Conservation (phyloP, 2,113 vertebrate genomes). For the Hippocampus abdominalis region DNA sequence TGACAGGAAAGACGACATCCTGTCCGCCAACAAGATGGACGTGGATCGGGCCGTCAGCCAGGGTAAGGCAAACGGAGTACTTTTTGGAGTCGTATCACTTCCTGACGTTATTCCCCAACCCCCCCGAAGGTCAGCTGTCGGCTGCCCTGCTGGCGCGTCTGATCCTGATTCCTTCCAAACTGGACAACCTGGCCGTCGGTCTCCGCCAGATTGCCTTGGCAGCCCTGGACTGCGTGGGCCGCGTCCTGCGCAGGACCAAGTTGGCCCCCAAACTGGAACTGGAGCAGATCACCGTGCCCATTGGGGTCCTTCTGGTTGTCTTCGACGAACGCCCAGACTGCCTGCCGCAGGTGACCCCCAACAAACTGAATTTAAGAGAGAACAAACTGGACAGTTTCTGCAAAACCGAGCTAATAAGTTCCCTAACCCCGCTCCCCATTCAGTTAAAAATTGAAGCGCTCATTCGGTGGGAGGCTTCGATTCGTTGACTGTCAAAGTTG, state of each 20-base stretch:
- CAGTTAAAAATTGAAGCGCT: too few relatives aligned
- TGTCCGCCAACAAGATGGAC: constrained; percentile 90
- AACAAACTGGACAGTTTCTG: too few relatives aligned
- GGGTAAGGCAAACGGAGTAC: constrained; percentile 60
- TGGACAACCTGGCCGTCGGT: constrained; percentile 89
- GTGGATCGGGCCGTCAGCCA: constrained; percentile 82
- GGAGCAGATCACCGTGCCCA: constrained; percentile 95
- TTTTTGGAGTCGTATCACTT: not conserved
- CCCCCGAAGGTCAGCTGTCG: constrained; percentile 77
- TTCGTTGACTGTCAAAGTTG: not conserved
- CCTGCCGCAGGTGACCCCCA: constrained; percentile 83
- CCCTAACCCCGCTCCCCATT: too few relatives aligned
- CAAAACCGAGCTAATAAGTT: too few relatives aligned
- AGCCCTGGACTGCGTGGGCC: constrained; percentile 85
- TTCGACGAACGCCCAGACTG: constrained; percentile 96
- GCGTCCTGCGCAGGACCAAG: constrained; percentile 82
- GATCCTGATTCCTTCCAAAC: constrained; percentile 83
- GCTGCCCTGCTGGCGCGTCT: constrained; percentile 83
- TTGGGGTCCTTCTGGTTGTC: constrained; percentile 92
- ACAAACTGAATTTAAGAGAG: too few relatives aligned
- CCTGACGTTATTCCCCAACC: not conserved
- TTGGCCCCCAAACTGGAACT: constrained; percentile 88
- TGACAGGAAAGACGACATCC: constrained; percentile 87
- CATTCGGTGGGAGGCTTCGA: too few relatives aligned
- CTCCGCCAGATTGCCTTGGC: constrained; percentile 87